These are phyloP conservation scores for Andrena hattorfiana DNA, from an alignment of 2,888 invertebrate genomes.

Conservation along the genomic window DNA sequence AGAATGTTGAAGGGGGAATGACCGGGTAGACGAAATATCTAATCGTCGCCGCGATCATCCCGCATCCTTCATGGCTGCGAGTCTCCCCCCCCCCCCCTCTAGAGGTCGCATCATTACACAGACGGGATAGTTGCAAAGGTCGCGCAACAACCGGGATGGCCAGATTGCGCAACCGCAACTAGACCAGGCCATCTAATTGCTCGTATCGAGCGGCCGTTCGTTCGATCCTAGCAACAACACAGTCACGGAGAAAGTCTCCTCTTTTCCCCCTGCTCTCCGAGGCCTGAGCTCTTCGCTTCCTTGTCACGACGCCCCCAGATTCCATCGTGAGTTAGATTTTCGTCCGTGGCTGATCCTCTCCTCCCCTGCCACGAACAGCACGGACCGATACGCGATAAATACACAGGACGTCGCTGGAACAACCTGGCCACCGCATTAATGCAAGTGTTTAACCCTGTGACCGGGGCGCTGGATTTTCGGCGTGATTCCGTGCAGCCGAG, in stretches of 20 bases:
- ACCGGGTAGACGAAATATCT: constrained; percentile 52
- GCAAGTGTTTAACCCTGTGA: constrained; percentile 20
- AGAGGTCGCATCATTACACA: constrained; percentile 53
- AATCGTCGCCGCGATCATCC: constrained; percentile 50
- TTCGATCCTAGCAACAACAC: constrained; percentile 30
- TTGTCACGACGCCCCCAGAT: constrained; percentile 65
- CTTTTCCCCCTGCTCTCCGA: constrained; percentile 28
- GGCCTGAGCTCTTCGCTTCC: constrained; percentile 54
- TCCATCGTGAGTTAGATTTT: constrained; percentile 42
- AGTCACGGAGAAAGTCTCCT: constrained; percentile 67
- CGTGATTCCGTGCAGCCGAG: constrained; percentile 34
- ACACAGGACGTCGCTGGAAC: constrained; percentile 20
- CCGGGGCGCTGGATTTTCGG: constrained; percentile 27
- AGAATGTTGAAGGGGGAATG: constrained; percentile 19
- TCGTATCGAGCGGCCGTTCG: constrained; percentile 45
- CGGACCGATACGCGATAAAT: constrained; percentile 33
- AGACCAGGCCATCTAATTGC: constrained; percentile 65
- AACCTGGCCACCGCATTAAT: constrained; percentile 7
- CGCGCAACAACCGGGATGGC: constrained; percentile 55
- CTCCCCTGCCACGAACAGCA: background rate
- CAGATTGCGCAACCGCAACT: constrained; percentile 67
- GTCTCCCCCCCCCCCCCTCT: constrained; percentile 15
- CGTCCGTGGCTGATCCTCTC: constrained; percentile 21
- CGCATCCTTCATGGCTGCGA: constrained; percentile 33
- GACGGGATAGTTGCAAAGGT: constrained; percentile 59